These are phyloP conservation scores for Aphrophora alni DNA, from an alignment of 2,888 invertebrate genomes.

Conservation along the genomic window DNA sequence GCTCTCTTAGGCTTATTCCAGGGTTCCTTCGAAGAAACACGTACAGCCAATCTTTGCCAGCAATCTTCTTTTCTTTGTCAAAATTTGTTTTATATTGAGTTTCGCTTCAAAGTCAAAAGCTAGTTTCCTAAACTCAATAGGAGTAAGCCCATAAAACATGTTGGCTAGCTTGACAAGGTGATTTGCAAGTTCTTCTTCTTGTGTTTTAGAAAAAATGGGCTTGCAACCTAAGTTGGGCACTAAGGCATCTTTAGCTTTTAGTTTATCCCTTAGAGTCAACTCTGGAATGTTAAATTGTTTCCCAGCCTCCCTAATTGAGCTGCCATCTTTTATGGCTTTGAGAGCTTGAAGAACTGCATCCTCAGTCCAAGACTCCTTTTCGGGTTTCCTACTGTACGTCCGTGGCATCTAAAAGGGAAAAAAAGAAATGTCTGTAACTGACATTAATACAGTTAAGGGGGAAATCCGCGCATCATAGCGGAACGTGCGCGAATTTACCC, in stretches of 20 bases:
- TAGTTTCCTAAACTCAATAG: neutral
- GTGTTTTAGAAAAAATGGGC: neutral
- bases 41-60: conserved; percentile 40
- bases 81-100: neutral
- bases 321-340: neutral
- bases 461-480: neutral
- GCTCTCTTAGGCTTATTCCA: conserved; percentile 22
- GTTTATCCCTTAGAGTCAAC: neutral
- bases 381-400: neutral
- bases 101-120: conserved; percentile 17
- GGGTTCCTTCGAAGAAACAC: conserved; percentile 36
- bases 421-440: neutral
- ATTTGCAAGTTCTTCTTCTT: neutral
- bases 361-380: neutral
- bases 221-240: neutral
- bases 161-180: neutral
- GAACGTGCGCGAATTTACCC: neutral
- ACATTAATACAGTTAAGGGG: neutral
- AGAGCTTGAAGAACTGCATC: neutral
- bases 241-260: neutral
- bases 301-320: neutral
- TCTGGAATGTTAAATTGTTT: neutral
- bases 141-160: neutral
- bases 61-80: conserved; percentile 12
- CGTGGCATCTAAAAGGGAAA: neutral